Percentiles rank a stretch among this genome's conserved stretches.
These are phyloP conservation scores for Dendroctonus valens DNA, from an alignment of 1,140 invertebrate genomes.

Conservation along the genomic window DNA sequence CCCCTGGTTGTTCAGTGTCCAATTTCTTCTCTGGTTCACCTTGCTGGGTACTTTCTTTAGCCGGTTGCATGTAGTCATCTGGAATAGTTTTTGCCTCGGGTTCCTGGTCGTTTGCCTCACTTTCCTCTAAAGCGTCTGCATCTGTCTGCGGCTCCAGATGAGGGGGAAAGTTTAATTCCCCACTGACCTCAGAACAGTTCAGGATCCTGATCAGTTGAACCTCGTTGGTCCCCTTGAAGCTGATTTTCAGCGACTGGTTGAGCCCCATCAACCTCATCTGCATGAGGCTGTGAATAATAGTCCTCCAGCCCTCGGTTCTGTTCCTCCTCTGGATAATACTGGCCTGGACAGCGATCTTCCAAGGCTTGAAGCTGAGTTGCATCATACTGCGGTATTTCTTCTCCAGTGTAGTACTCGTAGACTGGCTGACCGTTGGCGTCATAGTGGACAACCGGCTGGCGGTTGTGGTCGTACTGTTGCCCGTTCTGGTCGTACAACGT, in stretches of 20 bases:
- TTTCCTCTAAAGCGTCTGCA: constrained; percentile 3
- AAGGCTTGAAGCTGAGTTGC: no score
- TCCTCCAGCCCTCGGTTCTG: neutral
- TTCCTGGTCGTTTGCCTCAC: neutral
- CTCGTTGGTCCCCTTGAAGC: no score
- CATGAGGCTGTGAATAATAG: no score
- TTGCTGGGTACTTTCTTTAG: neutral
- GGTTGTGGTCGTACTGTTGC: constrained; percentile 10
- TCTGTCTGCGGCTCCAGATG: neutral
- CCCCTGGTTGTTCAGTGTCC: neutral
- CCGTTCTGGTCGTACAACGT: constrained; percentile 32
- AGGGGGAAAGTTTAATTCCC: neutral
- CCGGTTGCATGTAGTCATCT: neutral
- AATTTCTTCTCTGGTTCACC: neutral
- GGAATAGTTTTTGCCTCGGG: neutral
- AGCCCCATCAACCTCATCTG: no score
- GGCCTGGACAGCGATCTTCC: neutral
- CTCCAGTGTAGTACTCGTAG: constrained; percentile 3
- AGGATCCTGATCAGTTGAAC: no score
- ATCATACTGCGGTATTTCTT: neutral
- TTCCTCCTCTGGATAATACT: neutral
- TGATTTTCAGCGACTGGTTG: no score
- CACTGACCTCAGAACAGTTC: no score
- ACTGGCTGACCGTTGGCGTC: constrained; percentile 36
- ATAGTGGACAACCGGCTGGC: constrained; percentile 33